Percentiles rank a stretch among this genome's conserved stretches.
Conservation (phyloP, 2,888 invertebrate genomes). For the Metacarcinus magister region DNA sequence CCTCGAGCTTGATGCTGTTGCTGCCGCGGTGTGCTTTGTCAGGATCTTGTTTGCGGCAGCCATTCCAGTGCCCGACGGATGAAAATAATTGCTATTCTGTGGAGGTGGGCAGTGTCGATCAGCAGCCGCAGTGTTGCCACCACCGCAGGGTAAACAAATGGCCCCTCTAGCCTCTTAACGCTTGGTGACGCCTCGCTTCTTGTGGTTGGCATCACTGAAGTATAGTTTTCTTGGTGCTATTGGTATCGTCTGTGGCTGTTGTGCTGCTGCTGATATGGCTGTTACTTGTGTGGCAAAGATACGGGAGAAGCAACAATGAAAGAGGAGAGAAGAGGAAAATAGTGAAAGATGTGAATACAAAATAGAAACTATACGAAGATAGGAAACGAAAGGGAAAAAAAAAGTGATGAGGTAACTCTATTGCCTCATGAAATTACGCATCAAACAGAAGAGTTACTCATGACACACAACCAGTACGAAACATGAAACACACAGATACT, state of each 20-base stretch:
- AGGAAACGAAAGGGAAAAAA: neutral
- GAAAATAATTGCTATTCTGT: neutral
- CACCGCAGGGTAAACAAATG: constrained; percentile 8
- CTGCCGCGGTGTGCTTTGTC: neutral
- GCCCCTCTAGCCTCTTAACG: neutral
- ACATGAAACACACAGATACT: too few species aligned
- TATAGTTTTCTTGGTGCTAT: too few species aligned
- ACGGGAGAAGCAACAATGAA: neutral
- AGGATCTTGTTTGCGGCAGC: neutral
- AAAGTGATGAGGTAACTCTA: too few species aligned
- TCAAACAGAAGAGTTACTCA: too few species aligned
- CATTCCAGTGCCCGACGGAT: neutral
- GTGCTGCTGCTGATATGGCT: neutral
- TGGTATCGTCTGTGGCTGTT: too few species aligned
- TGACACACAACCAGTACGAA: too few species aligned
- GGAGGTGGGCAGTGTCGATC: neutral
- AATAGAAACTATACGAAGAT: neutral
- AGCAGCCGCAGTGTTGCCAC: neutral
- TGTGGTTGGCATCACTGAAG: neutral
- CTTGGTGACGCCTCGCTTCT: neutral
- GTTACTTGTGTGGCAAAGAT: neutral
- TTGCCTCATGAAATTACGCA: too few species aligned
- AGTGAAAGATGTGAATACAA: neutral
- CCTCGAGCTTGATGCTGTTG: neutral
- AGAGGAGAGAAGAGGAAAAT: neutral